phyloP scores from a whole-genome alignment of 2,797 vertebrate genomes.

The Chloroceryle amazona region DNA sequence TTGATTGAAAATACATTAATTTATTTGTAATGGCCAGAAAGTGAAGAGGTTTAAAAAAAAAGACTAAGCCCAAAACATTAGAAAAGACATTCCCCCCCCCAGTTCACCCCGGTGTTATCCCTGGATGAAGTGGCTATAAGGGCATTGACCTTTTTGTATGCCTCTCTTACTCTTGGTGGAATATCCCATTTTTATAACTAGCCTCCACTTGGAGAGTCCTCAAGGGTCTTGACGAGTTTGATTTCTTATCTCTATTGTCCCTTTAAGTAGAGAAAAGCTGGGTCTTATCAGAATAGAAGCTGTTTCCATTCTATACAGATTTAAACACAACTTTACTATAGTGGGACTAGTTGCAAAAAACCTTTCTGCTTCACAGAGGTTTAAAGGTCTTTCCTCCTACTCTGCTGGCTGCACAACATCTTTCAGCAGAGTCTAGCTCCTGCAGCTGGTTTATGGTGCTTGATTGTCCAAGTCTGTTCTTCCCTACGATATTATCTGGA shows the following conservation, averaged over 20 bases:
- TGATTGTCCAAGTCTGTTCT: not conserved
- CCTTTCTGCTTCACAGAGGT: not conserved
- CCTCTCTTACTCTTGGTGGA: not conserved
- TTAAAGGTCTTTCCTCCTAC: not conserved
- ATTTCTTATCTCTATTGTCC: not conserved
- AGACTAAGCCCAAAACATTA: not conserved
- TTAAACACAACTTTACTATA: not conserved
- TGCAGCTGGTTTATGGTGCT: not conserved
- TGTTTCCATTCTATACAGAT: not conserved
- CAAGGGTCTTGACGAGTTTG: not conserved
- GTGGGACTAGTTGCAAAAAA: not conserved
- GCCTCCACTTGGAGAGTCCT: not conserved
- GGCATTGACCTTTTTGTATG: not conserved
- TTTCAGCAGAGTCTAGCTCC: not conserved
- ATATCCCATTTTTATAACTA: not conserved
- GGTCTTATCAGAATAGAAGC: not conserved
- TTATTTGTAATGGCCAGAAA: not conserved
- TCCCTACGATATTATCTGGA: not conserved
- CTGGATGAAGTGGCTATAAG: fast-evolving
- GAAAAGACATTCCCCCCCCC: not conserved
- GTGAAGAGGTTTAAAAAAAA: not conserved
- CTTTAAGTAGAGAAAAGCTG: not conserved
- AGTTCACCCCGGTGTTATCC: not conserved
- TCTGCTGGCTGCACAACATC: not conserved
- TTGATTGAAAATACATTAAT: not conserved